These are phyloP conservation scores for Furcula furcula DNA, from an alignment of 2,888 invertebrate species.

Conservation along the genomic window DNA sequence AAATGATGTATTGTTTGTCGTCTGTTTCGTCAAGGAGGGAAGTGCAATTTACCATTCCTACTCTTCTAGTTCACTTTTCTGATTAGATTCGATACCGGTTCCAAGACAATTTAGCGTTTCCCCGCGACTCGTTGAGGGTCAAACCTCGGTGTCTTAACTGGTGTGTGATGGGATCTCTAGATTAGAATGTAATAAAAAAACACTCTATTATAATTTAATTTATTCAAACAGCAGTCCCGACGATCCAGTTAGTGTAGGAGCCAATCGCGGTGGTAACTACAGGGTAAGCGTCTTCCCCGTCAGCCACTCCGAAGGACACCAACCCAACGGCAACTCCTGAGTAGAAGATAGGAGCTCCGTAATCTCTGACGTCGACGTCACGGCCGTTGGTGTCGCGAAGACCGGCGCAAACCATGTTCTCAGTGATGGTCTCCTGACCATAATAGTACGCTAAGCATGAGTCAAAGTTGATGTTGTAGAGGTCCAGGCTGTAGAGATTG, in stretches of 20 bases:
- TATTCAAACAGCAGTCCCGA: conserved; percentile 8
- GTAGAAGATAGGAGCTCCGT: background rate
- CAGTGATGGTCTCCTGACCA: conserved; percentile 22
- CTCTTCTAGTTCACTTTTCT: too few species aligned
- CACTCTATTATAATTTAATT: background rate
- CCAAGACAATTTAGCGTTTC: too few species aligned
- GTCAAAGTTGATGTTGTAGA: conserved; percentile 6
- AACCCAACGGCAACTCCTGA: conserved; percentile 4
- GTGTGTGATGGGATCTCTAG: too few species aligned
- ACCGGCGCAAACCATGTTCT: conserved; percentile 16
- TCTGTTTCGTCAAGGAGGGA: too few species aligned
- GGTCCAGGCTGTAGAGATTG: conserved; percentile 13
- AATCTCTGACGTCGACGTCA: conserved; percentile 53
- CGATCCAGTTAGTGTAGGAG: conserved; percentile 34
- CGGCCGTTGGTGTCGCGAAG: background rate
- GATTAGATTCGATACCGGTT: too few species aligned
- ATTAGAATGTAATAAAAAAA: too few species aligned
- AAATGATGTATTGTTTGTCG: too few species aligned
- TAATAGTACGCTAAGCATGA: conserved; percentile 7
- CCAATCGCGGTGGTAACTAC: conserved; percentile 59
- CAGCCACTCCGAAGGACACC: background rate
- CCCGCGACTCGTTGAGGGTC: too few species aligned
- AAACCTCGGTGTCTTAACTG: too few species aligned
- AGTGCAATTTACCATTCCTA: too few species aligned
- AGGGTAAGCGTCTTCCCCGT: conserved; percentile 35